Evolutionary conservation across 1,140 invertebrate species (phyloP), one percentile per base, ranked within the genome.

Genomic region (Druon quercuslanigerum): DNA sequence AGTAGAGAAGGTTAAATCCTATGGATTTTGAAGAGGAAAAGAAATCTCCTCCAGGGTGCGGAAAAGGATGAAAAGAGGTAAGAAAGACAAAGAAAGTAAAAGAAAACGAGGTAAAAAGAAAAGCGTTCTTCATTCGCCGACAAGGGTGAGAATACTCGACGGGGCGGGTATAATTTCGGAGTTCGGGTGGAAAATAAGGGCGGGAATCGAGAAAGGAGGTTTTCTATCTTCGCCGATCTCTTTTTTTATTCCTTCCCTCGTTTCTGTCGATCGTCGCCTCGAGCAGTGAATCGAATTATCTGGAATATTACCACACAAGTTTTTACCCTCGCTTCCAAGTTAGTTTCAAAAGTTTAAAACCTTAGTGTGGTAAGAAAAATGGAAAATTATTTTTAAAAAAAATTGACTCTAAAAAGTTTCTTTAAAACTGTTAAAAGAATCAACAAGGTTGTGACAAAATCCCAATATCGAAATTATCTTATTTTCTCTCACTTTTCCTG

Each of bases 171-270:
- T 57, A 57, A 57, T 57, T 57, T 57, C 56, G 19, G 56, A 57
- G 56, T 57, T 57, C 56, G 56, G 19, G 19, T 57, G 56, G 56
- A 57, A 57, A 57, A 57, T 57, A 25, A 57, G 56, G 56, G 56
- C 20, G 5, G 11, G 19, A 57, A 20, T 57, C 19, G 19, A 57
- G 56, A 57, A 7, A 25, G 19, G 9, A 57, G 56, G 17, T 33
- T 57, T 25, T 57, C 7, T 12, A 57, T 57, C 17, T 57, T 57
- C 11, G 19, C 56, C 25, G 19, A 25, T 57, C 56, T 20, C 12
- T 13, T 57, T 57, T 56, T 57, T 57, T n/a, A 17, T 54, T 9
- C 17, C 52, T 54, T 54, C n/a, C 7, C n/a, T 9, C n/a, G 17
- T 17, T 17, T 54, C 52, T 54, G 52, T 17, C 52, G 52, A 54